A percentile compares a stretch with the other conserved stretches of the same genome.
phyloP scores from a whole-genome alignment of 2,113 vertebrate species.

The Neopipo cinnamomea region DNA sequence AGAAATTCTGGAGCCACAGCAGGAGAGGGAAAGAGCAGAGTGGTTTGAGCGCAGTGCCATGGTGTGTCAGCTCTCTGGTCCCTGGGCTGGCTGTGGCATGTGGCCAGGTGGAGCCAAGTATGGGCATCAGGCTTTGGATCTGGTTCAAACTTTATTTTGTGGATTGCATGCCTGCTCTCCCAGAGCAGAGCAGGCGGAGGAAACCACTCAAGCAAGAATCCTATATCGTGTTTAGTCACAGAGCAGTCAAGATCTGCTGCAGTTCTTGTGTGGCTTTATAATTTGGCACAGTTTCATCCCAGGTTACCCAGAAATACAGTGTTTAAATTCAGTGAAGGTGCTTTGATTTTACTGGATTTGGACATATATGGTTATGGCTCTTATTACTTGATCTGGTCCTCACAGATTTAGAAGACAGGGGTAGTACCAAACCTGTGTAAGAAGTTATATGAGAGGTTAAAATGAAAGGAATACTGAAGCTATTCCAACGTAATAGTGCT shows the following conservation, averaged over 20 bases:
- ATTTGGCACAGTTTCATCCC: background rate
- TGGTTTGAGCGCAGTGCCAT: background rate
- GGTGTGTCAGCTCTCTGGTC: background rate
- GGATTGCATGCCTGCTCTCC: background rate
- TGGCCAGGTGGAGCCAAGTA: accelerated
- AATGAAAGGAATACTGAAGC: background rate
- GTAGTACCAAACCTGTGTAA: background rate
- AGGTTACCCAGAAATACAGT: background rate
- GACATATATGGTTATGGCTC: background rate
- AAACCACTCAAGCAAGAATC: background rate
- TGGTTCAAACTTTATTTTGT: background rate
- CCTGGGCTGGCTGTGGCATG: accelerated
- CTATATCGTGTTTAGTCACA: background rate
- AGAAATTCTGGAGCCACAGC: background rate
- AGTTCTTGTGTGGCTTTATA: background rate
- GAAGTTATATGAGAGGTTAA: background rate
- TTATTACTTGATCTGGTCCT: background rate
- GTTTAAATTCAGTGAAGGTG: background rate
- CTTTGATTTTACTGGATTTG: background rate
- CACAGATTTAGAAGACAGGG: background rate
- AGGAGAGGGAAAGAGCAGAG: background rate
- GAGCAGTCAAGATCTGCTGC: background rate
- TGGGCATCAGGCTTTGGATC: background rate
- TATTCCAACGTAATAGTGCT: background rate
- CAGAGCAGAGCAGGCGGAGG: background rate